Percentiles rank a stretch among this genome's conserved stretches.
phyloP scores from a whole-genome alignment of 2,888 invertebrate species.

The Ectemnius continuus region DNA sequence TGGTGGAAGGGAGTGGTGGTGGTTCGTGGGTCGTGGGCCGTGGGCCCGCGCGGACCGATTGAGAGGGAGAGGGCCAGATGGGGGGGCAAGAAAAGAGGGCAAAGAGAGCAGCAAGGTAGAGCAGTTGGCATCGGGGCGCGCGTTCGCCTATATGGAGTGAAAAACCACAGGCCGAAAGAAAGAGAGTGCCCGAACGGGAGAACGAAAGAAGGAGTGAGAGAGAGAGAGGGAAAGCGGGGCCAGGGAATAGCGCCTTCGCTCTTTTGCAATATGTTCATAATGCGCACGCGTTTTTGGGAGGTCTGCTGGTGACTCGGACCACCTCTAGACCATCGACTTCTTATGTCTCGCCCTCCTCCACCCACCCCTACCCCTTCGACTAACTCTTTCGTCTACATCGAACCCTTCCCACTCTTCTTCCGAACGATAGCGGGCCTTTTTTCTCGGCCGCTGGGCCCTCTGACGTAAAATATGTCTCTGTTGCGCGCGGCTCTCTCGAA shows the following conservation, averaged over 20 bases:
- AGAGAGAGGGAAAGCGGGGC: constrained; percentile 17
- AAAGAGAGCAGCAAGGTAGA: constrained; percentile 55
- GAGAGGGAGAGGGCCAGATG: constrained; percentile 45
- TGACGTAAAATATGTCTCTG: constrained; percentile 75
- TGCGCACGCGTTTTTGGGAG: constrained; percentile 53
- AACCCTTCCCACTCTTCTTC: constrained; percentile 26
- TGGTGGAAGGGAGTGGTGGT: constrained; percentile 5
- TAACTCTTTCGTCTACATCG: constrained; percentile 17
- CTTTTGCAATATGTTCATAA: constrained; percentile 67
- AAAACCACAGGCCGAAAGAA: constrained; percentile 48
- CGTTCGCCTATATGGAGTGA: constrained; percentile 61
- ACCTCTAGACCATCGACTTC: constrained; percentile 50
- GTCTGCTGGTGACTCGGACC: constrained; percentile 53
- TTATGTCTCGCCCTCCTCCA: constrained; percentile 20
- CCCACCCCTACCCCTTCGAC: not conserved
- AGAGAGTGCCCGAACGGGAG: constrained; percentile 8
- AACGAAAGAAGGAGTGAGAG: constrained; percentile 28
- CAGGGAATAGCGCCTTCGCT: constrained; percentile 61
- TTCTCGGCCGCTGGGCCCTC: constrained; percentile 48
- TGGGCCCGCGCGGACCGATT: constrained; percentile 22
- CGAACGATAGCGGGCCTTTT: constrained; percentile 46
- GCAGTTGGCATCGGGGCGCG: constrained; percentile 48
- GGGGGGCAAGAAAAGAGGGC: constrained; percentile 37
- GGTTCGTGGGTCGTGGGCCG: constrained; percentile 18
- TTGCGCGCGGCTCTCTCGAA: constrained; percentile 60